phyloP scores from a whole-genome alignment of 1,140 invertebrate species.

The Meloidogyne floridensis region DNA sequence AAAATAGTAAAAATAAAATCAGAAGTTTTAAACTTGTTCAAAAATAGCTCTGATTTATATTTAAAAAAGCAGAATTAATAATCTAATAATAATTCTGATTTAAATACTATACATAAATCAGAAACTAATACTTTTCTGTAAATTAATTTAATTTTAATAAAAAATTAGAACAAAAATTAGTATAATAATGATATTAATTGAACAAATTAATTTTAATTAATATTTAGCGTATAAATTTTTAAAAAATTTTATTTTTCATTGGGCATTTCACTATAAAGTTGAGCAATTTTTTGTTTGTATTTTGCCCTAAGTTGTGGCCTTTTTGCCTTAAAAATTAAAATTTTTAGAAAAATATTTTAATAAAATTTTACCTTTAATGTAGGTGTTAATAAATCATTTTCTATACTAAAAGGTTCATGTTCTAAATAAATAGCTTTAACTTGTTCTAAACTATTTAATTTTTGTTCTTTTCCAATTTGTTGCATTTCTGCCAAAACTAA shows the following conservation, averaged over 20 bases:
- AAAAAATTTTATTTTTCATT: background rate
- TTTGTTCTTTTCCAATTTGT: conserved; percentile 57
- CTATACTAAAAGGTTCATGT: conserved; percentile 83
- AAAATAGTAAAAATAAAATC: too few relatives aligned
- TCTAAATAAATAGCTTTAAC: conserved; percentile 75
- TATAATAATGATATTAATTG: background rate
- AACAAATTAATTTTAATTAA: background rate
- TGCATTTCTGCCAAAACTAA: conserved; percentile 51
- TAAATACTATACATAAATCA: too few relatives aligned
- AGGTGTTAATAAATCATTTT: conserved; percentile 95
- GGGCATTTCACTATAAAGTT: conserved; percentile 46
- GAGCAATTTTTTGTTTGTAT: conserved; percentile 53
- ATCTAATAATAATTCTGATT: too few relatives aligned
- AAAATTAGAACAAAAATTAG: background rate
- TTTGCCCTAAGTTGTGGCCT: conserved; percentile 58
- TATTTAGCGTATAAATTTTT: background rate
- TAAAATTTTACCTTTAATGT: conserved; percentile 84
- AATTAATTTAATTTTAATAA: too few relatives aligned
- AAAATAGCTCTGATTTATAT: too few relatives aligned
- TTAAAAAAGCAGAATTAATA: too few relatives aligned
- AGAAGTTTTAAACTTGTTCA: too few relatives aligned
- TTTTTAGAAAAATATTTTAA: conserved; percentile 3
- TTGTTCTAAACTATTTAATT: conserved; percentile 63
- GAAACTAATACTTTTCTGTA: too few relatives aligned
- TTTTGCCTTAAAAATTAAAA: conserved; percentile 43